Evolutionary conservation across 2,888 invertebrate genomes (phyloP).

Genomic region (Eupithecia subfuscata): DNA sequence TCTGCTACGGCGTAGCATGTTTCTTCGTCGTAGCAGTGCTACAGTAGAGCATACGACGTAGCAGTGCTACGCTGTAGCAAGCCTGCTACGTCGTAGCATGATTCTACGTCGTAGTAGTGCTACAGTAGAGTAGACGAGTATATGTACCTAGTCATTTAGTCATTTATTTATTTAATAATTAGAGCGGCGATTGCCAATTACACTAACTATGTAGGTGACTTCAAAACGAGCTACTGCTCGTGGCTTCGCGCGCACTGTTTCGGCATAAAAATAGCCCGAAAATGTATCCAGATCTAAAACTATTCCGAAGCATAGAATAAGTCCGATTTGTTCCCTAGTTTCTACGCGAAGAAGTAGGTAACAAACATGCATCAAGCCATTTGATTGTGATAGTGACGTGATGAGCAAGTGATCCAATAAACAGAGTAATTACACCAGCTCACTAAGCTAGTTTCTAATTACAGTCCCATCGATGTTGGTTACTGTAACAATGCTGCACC

Average conservation of each 20-base stretch:
- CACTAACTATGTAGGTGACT: not conserved
- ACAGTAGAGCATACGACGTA: not conserved
- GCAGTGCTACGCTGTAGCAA: conserved; percentile 4
- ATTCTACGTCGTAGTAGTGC: conserved; percentile 1
- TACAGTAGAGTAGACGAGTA: too few relatives aligned
- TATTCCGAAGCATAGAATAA: too few relatives aligned
- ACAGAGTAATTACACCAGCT: not conserved
- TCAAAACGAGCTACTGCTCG: too few relatives aligned
- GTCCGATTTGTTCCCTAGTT: too few relatives aligned
- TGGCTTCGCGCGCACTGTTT: too few relatives aligned
- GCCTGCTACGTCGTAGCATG: not conserved
- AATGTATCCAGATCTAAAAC: too few relatives aligned
- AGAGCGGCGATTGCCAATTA: too few relatives aligned
- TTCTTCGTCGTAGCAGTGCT: conserved; percentile 17
- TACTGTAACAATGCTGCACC: not conserved
- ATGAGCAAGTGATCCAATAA: not conserved
- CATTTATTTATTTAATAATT: too few relatives aligned
- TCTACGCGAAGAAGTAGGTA: not conserved
- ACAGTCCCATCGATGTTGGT: not conserved
- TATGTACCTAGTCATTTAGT: too few relatives aligned
- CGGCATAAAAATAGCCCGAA: too few relatives aligned
- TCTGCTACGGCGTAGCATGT: conserved; percentile 20
- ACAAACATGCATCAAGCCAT: not conserved
- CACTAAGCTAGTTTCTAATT: not conserved
- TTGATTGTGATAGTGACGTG: not conserved